These are phyloP conservation scores for Nibea albiflora DNA, from an alignment of 2,113 vertebrate genomes.

Conservation along the genomic window DNA sequence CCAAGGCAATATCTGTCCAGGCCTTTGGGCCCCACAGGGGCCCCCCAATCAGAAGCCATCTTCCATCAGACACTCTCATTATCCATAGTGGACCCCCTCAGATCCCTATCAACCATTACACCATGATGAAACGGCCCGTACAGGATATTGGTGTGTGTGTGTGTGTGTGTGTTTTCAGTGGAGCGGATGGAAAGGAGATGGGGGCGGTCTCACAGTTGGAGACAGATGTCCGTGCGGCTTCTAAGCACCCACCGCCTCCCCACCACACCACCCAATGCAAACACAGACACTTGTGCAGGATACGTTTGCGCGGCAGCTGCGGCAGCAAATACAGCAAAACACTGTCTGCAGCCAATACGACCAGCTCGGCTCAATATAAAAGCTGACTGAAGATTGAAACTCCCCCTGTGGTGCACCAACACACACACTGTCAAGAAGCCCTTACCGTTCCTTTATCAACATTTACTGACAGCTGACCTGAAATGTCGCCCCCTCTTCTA, in stretches of 20 bases:
- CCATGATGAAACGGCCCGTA: slow-evolving; percentile 61
- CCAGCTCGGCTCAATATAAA: slow-evolving; percentile 41
- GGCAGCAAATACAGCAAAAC: slow-evolving; percentile 62
- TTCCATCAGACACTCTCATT: slow-evolving; percentile 77
- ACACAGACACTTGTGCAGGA: slow-evolving; percentile 54
- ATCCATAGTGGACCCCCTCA: slow-evolving; percentile 73
- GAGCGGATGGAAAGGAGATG: slow-evolving; percentile 9
- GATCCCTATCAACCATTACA: slow-evolving; percentile 72
- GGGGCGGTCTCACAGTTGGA: slow-evolving; percentile 57
- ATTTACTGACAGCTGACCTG: slow-evolving; percentile 26
- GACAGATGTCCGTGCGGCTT: slow-evolving; percentile 74
- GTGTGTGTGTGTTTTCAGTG: slow-evolving; percentile 15
- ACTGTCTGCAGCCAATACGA: slow-evolving; percentile 49
- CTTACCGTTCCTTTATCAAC: slow-evolving; percentile 23
- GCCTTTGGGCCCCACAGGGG: slow-evolving; percentile 47
- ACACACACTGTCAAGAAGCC: slow-evolving; percentile 20
- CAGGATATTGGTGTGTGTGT: slow-evolving; percentile 69
- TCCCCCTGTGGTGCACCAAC: not conserved
- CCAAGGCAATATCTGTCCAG: slow-evolving; percentile 59
- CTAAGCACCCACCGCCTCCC: slow-evolving; percentile 40
- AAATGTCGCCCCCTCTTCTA: not conserved
- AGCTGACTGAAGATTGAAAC: slow-evolving; percentile 23
- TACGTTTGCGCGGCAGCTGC: slow-evolving; percentile 57
- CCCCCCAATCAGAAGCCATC: slow-evolving; percentile 56
- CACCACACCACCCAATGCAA: slow-evolving; percentile 40